Evolutionary conservation across 2,113 vertebrate species (phyloP).

Genomic region (Clupea harengus): DNA sequence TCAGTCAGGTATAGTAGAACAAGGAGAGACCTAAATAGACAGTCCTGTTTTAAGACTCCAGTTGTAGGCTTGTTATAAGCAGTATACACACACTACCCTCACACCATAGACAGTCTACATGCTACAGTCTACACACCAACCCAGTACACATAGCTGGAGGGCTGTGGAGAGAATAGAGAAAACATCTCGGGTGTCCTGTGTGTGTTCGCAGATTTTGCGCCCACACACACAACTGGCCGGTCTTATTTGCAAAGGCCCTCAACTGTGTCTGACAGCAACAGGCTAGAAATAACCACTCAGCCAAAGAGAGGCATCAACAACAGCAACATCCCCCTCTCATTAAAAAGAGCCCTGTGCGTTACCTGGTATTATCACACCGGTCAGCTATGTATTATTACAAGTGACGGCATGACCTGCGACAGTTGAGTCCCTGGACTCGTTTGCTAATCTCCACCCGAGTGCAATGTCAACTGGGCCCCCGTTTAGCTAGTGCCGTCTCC

Average conservation of each 20-base stretch:
- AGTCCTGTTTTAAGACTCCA: neutral
- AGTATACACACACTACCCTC: neutral
- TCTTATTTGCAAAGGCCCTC: too few relatives aligned
- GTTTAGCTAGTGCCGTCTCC: neutral
- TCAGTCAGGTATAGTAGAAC: neutral
- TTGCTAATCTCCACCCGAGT: neutral
- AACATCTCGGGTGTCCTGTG: too few relatives aligned
- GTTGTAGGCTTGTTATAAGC: neutral
- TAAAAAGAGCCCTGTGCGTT: too few relatives aligned
- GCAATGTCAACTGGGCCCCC: neutral
- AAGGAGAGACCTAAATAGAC: neutral
- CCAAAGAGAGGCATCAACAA: too few relatives aligned
- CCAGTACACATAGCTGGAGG: neutral
- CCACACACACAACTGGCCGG: too few relatives aligned
- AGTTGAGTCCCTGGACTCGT: neutral
- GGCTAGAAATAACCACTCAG: too few relatives aligned
- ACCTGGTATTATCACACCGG: neutral
- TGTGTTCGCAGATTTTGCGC: too few relatives aligned
- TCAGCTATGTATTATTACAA: neutral
- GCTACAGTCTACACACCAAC: neutral
- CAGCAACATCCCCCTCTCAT: too few relatives aligned
- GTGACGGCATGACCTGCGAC: neutral
- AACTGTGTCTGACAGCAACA: too few relatives aligned
- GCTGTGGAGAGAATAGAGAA: neutral
- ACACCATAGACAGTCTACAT: neutral